These are phyloP conservation scores for Acromyrmex heyeri DNA, from an alignment of 1,140 invertebrate species.

Conservation along the genomic window DNA sequence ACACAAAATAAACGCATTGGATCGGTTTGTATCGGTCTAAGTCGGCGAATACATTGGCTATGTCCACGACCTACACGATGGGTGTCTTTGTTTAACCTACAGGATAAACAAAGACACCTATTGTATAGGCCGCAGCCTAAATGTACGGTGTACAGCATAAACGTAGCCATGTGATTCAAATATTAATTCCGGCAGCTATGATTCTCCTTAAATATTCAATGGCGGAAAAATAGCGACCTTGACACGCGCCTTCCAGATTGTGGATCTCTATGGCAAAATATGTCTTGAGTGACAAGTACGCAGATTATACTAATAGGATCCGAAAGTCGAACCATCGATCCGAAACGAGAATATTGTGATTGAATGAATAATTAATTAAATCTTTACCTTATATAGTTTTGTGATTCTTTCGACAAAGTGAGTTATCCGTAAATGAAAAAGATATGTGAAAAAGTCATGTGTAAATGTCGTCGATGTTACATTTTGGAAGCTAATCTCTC, in stretches of 20 bases:
- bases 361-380: constrained; percentile 26
- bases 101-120: no score
- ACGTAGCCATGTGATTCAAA: neutral
- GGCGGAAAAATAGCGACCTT: constrained; percentile 81
- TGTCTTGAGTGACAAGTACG: neutral
- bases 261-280: constrained; percentile 45
- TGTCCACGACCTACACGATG: no score
- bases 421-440: constrained; percentile 3
- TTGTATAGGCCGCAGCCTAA: no score
- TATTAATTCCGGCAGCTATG: constrained; percentile 9
- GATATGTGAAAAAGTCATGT: neutral
- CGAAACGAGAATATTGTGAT: neutral
- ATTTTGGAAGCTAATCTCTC: neutral
- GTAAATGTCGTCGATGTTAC: constrained; percentile 1
- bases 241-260: constrained; percentile 70
- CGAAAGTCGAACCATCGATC: neutral
- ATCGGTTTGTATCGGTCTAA: neutral
- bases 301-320: neutral
- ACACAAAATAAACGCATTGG: neutral
- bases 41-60: neutral
- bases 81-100: no score
- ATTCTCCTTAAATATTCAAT: constrained; percentile 71
- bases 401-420: neutral
- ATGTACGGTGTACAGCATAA: no score
- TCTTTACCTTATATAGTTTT: neutral